phyloP scores from a whole-genome alignment of 2,888 invertebrate species.

The Catocala sponsa region DNA sequence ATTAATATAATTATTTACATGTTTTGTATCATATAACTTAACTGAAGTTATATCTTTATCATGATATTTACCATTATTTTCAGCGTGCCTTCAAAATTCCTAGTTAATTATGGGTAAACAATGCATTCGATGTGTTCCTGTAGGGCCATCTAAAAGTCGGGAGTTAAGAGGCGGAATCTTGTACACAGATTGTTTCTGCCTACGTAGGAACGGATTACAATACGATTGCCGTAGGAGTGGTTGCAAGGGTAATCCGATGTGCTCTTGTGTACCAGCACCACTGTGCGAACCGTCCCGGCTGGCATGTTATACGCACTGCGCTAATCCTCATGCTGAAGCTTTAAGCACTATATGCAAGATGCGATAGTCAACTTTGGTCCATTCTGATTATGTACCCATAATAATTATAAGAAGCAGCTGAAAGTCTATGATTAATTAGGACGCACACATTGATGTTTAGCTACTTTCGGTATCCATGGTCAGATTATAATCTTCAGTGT shows the following conservation, averaged over 20 bases:
- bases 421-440: no score
- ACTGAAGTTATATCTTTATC: no score
- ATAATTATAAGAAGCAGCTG: no score
- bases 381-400: no score
- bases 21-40: no score
- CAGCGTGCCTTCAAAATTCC: constrained; percentile 12
- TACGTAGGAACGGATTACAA: constrained; percentile 88
- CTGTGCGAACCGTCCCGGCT: constrained; percentile 69
- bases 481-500: no score
- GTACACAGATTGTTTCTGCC: constrained; percentile 85
- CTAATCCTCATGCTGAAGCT: constrained; percentile 77
- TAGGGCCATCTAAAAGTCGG: constrained; percentile 69
- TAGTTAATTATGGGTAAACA: constrained; percentile 12
- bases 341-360: constrained; percentile 68
- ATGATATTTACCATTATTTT: not conserved
- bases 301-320: constrained; percentile 70
- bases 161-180: constrained; percentile 85
- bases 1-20: no score
- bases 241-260: constrained; percentile 77
- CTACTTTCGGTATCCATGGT: no score
- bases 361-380: constrained; percentile 21
- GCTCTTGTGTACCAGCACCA: constrained; percentile 70
- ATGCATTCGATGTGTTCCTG: constrained; percentile 22
- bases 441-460: no score
- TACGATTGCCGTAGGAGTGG: constrained; percentile 85